phyloP scores from a whole-genome alignment of 2,888 invertebrate species.

The Machimus atricapillus region DNA sequence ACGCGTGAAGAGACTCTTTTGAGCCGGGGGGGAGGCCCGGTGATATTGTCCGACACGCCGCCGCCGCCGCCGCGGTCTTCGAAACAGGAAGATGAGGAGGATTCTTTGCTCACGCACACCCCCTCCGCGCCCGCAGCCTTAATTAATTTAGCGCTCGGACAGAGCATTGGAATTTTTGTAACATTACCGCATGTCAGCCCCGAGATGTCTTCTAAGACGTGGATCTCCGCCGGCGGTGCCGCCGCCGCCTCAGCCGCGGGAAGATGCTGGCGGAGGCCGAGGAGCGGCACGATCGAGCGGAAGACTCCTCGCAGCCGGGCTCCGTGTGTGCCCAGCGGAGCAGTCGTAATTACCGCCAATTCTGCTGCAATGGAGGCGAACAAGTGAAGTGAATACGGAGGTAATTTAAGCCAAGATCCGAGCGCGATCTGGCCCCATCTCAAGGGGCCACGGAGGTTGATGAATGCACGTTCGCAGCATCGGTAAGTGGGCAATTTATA shows the following conservation, averaged over 20 bases:
- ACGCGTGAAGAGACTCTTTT: not conserved
- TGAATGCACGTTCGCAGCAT: conserved; percentile 37
- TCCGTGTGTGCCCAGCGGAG: conserved; percentile 6
- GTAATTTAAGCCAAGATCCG: conserved; percentile 35
- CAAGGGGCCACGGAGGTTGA: conserved; percentile 29
- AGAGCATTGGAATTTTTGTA: conserved; percentile 33
- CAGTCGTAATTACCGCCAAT: conserved; percentile 37
- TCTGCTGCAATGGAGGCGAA: conserved; percentile 34
- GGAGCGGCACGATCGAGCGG: conserved; percentile 3
- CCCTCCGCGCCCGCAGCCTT: not conserved
- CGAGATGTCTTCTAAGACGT: conserved; percentile 14
- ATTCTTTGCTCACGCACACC: not conserved
- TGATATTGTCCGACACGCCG: conserved; percentile 9
- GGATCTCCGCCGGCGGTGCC: not conserved
- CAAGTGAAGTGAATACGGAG: conserved; percentile 29
- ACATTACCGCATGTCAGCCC: conserved; percentile 13
- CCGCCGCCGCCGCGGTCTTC: not conserved
- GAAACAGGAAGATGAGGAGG: conserved; percentile 13
- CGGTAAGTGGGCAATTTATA: conserved; percentile 37
- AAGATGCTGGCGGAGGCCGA: not conserved
- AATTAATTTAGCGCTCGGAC: conserved; percentile 33
- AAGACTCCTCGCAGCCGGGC: not conserved
- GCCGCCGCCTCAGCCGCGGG: not conserved
- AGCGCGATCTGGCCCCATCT: conserved; percentile 23
- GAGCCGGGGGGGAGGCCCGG: not conserved